Base-by-base conservation (phyloP, 2,888 invertebrate genomes). In the Stramonita haemastoma region DNA sequence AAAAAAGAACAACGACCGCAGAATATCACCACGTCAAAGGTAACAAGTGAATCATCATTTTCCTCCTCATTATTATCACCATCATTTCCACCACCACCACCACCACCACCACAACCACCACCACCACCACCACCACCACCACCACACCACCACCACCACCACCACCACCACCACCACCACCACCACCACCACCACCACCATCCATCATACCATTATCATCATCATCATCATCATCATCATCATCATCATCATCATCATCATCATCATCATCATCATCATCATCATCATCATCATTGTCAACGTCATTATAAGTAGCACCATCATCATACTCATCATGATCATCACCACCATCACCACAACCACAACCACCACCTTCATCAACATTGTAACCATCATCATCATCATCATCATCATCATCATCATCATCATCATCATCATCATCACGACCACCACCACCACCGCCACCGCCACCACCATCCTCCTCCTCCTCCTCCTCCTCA, bases 191-290 rank as follows among this genome's bases (percentile, higher is more conserved):
- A 70, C 13, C 70, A 70, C 22, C 11, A n/a, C n/a, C n/a, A n/a
- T n/a, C n/a, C n/a, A n/a, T n/a, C n/a, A n/a, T n/a, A 13, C 17
- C 5, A 77, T 29, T 32, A 77, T 77, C 77, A 77, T 32, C 34
- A 77, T 77, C 34, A 77, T 32, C 34, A 77, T 32, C 77, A 77
- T 77, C 77, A 77, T 32, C 77, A 77, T 77, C 34, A 77, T 32
- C 1, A 77, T 32, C 32, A 32, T 32, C 34, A 32, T 32, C 34
- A 77, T 32, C 34, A 77, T 32, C 34, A 77, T 6, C 77, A 77
- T 6, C 77, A 77, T 77, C 77, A 29, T 32, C 77, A 77, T 32
- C 77, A 77, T 77, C 77, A 32, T 32, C 77, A 77, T 34, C 34
- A 77, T 32, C 2, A 77, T 32, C 11, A 77, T 32, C 34, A 77